These are phyloP conservation scores for Leptarthrus brevirostris DNA, from an alignment of 2,888 invertebrate genomes.

Conservation along the genomic window DNA sequence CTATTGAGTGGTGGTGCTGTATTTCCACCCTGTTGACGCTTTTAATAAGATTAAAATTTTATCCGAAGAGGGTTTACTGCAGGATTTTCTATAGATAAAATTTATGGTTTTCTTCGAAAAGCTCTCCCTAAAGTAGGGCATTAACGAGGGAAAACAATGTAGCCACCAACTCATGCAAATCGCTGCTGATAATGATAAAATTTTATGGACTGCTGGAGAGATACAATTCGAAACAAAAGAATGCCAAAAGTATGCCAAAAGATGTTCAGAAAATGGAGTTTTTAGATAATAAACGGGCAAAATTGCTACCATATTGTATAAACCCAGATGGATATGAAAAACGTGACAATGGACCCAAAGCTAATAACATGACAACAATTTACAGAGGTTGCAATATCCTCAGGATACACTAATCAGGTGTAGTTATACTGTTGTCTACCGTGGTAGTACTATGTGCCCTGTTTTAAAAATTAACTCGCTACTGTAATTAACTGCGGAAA, in stretches of 20 bases:
- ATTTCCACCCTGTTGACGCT: conserved; percentile 43
- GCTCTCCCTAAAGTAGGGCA: neutral
- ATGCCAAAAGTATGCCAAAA: too few species aligned
- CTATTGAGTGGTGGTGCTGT: conserved; percentile 34
- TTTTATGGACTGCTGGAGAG: neutral
- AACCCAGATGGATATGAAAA: too few species aligned
- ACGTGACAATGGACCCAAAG: too few species aligned
- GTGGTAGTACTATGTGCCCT: neutral
- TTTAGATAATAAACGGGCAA: too few species aligned
- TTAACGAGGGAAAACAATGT: neutral
- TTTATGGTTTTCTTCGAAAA: conserved; percentile 28
- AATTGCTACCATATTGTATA: too few species aligned
- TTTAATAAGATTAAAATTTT: conserved; percentile 46
- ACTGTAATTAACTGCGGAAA: conserved; percentile 33
- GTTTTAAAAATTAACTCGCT: conserved; percentile 29
- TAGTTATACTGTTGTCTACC: neutral
- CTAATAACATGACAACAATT: too few species aligned
- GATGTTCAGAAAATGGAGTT: too few species aligned
- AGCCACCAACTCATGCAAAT: conserved; percentile 18
- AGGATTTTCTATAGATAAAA: conserved; percentile 37
- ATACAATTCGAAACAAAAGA: too few species aligned
- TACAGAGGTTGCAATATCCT: neutral
- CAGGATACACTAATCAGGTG: neutral
- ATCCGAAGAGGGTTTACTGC: conserved; percentile 30
- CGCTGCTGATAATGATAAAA: neutral